A percentile compares a stretch with the other conserved stretches of the same genome.
phyloP scores from a whole-genome alignment of 2,888 invertebrate genomes.

The Lumbricus terrestris region DNA sequence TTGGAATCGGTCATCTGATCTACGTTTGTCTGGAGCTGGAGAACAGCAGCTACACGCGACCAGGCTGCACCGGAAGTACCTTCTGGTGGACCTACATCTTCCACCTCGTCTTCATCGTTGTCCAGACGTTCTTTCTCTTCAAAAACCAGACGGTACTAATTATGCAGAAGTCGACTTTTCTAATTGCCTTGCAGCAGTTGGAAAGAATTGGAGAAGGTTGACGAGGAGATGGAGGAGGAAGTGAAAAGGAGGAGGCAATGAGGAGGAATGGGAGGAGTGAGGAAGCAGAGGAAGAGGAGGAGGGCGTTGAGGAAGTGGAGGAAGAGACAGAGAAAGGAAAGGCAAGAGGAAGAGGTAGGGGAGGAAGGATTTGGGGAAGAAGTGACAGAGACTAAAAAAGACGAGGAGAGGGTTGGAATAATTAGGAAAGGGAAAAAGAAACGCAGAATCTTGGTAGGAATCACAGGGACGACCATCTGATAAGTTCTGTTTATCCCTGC shows the following conservation, averaged over 20 bases:
- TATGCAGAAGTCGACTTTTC: background rate
- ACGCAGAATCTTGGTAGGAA: no score
- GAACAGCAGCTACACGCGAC: background rate
- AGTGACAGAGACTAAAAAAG: no score
- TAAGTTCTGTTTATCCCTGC: background rate
- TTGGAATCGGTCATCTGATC: conserved; percentile 93
- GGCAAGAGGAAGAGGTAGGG: background rate
- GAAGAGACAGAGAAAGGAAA: no score
- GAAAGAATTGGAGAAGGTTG: no score
- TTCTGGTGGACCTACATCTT: conserved; percentile 55
- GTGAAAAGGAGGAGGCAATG: background rate
- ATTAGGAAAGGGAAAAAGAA: background rate
- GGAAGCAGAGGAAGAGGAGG: background rate
- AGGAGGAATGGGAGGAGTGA: background rate
- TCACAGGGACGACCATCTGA: background rate
- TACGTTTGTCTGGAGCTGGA: conserved; percentile 36
- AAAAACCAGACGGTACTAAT: conserved; percentile 84
- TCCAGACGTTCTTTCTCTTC: conserved; percentile 98
- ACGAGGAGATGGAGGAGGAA: background rate
- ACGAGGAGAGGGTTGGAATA: no score
- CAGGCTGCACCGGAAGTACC: background rate
- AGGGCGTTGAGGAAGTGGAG: background rate
- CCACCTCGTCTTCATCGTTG: conserved; percentile 94
- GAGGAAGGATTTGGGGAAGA: background rate
- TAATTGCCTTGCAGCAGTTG: background rate